Base-by-base conservation (phyloP, 2,113 vertebrate species). In the Antigone vipio region DNA sequence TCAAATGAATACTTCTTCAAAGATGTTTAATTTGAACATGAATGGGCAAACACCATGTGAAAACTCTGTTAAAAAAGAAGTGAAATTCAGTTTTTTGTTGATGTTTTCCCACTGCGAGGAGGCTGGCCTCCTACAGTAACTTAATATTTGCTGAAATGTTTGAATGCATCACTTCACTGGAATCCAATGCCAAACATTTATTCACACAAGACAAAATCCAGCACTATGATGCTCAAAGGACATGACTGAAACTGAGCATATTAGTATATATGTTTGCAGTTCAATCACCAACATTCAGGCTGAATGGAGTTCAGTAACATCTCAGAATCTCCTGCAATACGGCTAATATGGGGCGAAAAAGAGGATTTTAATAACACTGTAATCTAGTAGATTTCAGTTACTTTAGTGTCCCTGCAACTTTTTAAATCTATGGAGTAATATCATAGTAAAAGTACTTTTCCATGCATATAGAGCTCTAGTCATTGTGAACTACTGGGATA, bases 241-340 rank as follows among this genome's bases (percentile, higher is more conserved):
- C 29, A 44, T 3, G 6, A 20, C 20, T 85, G 23, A 76, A 80
- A 75, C 10, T 42, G 30, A 44, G 7, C 15, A n/a, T 12, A 13
- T 45, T 16, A 47, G 16, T 83, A 35, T 11, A 27, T 13, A 13
- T 6, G 2, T 72, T 71, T 89, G 16, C 9, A 47, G 52, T 1
- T 23, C 18, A 64, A 69, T n/a, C 9, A 34, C 12, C 6, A 18
- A 44, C 9, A n/a, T 42, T 38, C 0, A 0, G 11, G 19, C 22
- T 49, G 30, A 87, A 56, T 40, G 32, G 60, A 81, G 30, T 40
- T 81, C 77, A 69, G 6, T 18, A 87, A n/a, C 30, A 60, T 56
- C 76, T 47, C 11, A 35, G 23, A 29, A 64, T 35, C 12, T 85
- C 45, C 38, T 77, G 8, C 34, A 84, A 27, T 27, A 23, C 15